phyloP scores from a whole-genome alignment of 2,797 vertebrate genomes.

The Hypotaenidia okinawae region DNA sequence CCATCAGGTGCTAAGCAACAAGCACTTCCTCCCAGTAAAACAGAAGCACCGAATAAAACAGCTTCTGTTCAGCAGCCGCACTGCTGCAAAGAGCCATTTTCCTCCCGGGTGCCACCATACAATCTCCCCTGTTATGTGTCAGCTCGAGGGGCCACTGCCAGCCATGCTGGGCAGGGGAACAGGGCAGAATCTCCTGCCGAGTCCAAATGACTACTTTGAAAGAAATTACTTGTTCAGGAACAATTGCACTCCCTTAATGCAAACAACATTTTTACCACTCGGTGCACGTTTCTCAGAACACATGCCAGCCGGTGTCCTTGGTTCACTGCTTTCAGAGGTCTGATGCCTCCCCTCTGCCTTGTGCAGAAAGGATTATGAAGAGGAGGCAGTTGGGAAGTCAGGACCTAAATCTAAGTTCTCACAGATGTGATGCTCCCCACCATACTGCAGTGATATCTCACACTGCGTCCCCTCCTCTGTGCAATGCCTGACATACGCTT shows the following conservation, averaged over 20 bases:
- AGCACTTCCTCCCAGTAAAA: constrained; percentile 7
- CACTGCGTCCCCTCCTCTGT: background rate
- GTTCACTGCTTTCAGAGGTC: background rate
- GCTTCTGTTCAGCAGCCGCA: background rate
- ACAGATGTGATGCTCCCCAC: background rate
- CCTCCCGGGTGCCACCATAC: background rate
- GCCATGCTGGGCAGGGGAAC: background rate
- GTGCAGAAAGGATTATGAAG: background rate
- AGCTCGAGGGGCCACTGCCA: background rate
- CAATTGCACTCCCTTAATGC: background rate
- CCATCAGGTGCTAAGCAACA: constrained; percentile 22
- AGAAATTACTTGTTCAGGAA: background rate
- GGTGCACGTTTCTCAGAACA: background rate
- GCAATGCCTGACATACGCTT: background rate
- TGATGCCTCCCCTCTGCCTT: background rate
- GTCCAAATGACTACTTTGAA: background rate
- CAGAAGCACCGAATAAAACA: background rate
- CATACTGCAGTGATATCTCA: background rate
- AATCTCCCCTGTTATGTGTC: background rate
- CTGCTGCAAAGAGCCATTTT: background rate
- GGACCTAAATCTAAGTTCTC: background rate
- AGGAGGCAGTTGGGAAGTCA: background rate
- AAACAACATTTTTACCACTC: background rate
- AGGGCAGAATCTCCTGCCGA: background rate
- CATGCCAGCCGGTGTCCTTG: background rate